Evolutionary conservation across 2,888 invertebrate genomes (phyloP).

Genomic region (Chorisops tibialis): DNA sequence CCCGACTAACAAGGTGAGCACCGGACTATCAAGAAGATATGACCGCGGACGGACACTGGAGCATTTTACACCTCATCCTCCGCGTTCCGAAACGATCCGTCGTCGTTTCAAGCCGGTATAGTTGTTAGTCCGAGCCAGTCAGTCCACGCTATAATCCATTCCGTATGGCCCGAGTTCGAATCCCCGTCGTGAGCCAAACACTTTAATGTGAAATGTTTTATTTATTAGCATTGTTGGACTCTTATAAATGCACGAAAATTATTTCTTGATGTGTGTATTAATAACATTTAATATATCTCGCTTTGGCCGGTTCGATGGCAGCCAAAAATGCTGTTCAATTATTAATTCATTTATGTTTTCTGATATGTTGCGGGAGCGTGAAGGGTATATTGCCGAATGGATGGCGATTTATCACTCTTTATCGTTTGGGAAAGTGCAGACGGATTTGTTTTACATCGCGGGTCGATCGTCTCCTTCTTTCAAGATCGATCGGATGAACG

Average conservation of each 20-base stretch:
- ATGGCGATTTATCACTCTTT: no score
- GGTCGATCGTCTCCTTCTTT: no score
- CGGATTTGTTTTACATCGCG: no score
- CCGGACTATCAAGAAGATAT: slow-evolving; percentile 17
- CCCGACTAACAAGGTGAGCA: slow-evolving; percentile 33
- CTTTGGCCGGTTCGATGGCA: slow-evolving; percentile 16
- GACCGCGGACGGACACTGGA: slow-evolving; percentile 4
- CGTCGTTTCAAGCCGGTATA: no score
- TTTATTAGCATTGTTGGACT: slow-evolving; percentile 41
- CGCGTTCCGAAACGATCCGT: slow-evolving; percentile 14
- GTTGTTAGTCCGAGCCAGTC: no score
- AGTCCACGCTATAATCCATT: slow-evolving; percentile 13
- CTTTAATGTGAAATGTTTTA: slow-evolving; percentile 41
- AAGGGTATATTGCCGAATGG: no score
- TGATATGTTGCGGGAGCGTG: neutral
- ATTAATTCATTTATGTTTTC: slow-evolving; percentile 26
- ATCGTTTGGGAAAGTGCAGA: no score
- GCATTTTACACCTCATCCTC: slow-evolving; percentile 17
- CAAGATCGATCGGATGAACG: no score
- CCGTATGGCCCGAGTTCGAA: slow-evolving; percentile 16
- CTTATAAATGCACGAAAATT: slow-evolving; percentile 40
- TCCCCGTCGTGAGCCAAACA: slow-evolving; percentile 39
- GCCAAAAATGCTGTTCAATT: slow-evolving; percentile 25
- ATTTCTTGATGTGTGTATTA: slow-evolving; percentile 40
- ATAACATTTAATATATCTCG: slow-evolving; percentile 34